These are phyloP conservation scores for Heloderma charlesbogerti DNA, from an alignment of 2,113 vertebrate genomes.

Conservation along the genomic window DNA sequence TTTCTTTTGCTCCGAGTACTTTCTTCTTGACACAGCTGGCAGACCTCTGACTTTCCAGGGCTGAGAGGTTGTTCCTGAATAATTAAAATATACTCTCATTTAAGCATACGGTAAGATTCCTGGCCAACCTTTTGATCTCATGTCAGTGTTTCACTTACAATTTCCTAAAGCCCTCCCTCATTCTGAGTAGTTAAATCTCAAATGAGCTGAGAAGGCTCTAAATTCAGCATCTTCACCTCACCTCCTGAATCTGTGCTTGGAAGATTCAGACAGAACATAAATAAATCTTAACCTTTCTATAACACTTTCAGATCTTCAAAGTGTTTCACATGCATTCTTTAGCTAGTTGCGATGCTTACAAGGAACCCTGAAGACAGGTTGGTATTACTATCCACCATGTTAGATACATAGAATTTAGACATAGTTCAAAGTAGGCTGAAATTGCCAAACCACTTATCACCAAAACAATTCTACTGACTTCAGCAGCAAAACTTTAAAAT, in stretches of 20 bases:
- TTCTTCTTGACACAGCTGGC: constrained; percentile 84
- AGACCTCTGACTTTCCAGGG: constrained; percentile 69
- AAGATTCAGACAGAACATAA: background rate
- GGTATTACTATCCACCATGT: background rate
- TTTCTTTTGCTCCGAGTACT: constrained; percentile 78
- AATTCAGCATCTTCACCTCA: background rate
- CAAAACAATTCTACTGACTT: background rate
- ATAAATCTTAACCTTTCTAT: background rate
- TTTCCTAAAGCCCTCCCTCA: background rate
- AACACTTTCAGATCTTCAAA: background rate
- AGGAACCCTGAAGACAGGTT: background rate
- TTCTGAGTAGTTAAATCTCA: background rate
- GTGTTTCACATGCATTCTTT: background rate
- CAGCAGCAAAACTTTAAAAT: too few species aligned
- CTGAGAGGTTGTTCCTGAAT: constrained; percentile 75
- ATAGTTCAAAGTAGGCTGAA: background rate
- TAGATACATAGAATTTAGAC: background rate
- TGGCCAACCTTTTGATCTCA: background rate
- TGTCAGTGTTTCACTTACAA: background rate
- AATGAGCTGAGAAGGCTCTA: background rate
- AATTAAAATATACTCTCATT: background rate
- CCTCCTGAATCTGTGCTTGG: background rate
- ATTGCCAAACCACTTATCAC: background rate
- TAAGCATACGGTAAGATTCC: background rate
- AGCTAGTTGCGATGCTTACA: background rate